phyloP scores from a whole-genome alignment of 2,888 invertebrate species.

The Metopia argyrocephala region DNA sequence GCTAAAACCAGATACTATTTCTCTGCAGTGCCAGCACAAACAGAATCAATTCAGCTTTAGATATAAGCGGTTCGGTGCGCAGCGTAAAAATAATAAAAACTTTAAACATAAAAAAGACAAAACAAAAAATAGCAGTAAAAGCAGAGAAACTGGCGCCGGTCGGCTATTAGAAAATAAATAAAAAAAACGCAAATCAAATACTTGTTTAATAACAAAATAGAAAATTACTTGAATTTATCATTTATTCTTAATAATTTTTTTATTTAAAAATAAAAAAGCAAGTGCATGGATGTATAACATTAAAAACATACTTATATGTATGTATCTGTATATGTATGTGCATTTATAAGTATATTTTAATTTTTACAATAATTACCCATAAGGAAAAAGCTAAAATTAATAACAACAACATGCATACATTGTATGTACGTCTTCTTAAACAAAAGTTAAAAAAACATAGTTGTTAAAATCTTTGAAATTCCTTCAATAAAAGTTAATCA shows the following conservation, averaged over 20 bases:
- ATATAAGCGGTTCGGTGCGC: slow-evolving; percentile 48
- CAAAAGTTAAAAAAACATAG: too few relatives aligned
- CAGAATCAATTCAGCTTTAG: slow-evolving; percentile 59
- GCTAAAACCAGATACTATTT: slow-evolving; percentile 43
- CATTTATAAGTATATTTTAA: too few relatives aligned
- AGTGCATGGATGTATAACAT: neutral
- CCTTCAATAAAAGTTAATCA: too few relatives aligned
- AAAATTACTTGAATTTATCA: neutral
- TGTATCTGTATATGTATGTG: too few relatives aligned
- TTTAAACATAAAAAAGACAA: slow-evolving; percentile 20
- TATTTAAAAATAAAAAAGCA: neutral
- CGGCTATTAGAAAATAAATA: slow-evolving; percentile 48
- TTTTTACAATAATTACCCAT: too few relatives aligned
- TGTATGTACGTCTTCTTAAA: too few relatives aligned
- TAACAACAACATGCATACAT: too few relatives aligned
- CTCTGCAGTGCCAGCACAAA: neutral
- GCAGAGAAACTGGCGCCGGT: slow-evolving; percentile 65
- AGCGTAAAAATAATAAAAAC: slow-evolving; percentile 44
- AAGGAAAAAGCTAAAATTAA: too few relatives aligned
- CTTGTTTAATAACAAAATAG: neutral
- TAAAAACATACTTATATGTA: neutral
- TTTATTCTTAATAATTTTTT: neutral
- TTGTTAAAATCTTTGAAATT: too few relatives aligned
- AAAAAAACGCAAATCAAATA: slow-evolving; percentile 8
- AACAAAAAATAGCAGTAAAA: slow-evolving; percentile 44